Conservation (phyloP, 2,113 vertebrate species). For the Pterocles burchelli region DNA sequence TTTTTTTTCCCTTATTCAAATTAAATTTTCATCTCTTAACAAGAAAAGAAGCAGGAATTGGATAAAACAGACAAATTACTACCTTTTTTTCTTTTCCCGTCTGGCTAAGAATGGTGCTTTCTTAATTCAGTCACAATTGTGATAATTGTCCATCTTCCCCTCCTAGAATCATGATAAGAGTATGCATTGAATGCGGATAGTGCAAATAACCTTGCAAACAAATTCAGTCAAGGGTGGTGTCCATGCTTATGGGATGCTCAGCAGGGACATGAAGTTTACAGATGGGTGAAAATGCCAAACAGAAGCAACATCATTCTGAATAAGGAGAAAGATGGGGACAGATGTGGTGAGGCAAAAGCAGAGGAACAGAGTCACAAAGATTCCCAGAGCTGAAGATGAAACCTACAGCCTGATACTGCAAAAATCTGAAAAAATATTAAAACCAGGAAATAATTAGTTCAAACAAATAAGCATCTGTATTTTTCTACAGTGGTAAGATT, state of each 20-base stretch:
- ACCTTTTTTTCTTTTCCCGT: too few species aligned
- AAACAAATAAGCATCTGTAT: neutral
- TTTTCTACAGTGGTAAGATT: neutral
- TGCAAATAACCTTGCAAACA: neutral
- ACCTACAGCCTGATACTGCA: neutral
- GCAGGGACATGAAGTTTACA: neutral
- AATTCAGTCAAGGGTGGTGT: neutral
- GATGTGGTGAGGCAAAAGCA: neutral
- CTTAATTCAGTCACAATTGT: neutral
- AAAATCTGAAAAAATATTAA: neutral
- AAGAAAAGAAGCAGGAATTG: neutral
- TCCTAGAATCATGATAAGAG: neutral
- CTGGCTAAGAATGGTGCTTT: neutral
- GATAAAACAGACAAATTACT: neutral
- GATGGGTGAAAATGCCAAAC: neutral
- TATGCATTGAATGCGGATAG: neutral
- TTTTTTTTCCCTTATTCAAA: neutral
- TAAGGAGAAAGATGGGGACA: neutral
- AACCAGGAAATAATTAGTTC: neutral
- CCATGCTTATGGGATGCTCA: neutral
- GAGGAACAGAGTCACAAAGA: neutral
- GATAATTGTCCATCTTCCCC: neutral
- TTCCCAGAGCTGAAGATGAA: neutral
- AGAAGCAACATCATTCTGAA: neutral
- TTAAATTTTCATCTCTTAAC: neutral